phyloP scores from a whole-genome alignment of 1,140 invertebrate species.

The Scaptomyza graminum region DNA sequence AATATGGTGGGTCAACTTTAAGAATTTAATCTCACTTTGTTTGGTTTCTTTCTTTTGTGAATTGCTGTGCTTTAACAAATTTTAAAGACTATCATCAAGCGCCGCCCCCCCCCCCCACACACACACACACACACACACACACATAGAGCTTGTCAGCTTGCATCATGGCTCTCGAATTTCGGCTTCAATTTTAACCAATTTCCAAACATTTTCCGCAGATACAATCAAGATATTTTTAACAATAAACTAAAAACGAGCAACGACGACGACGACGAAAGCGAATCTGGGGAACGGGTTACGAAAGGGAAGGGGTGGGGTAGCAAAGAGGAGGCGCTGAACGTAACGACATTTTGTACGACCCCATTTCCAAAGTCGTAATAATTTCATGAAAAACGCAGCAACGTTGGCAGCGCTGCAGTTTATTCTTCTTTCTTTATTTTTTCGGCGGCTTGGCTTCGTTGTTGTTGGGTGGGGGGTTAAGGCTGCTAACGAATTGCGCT shows the following conservation, averaged over 20 bases:
- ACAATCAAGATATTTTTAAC: constrained; percentile 66
- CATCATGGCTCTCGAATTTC: constrained; percentile 20
- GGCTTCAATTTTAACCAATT: constrained; percentile 47
- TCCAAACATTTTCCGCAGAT: constrained; percentile 55
- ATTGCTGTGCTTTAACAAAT: background rate
- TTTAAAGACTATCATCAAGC: constrained; percentile 2
- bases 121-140: background rate
- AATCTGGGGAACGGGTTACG: background rate
- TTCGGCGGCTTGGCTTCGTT: constrained; percentile 19
- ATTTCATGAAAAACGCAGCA: constrained; percentile 79
- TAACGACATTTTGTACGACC: constrained; percentile 79
- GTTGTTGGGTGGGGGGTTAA: background rate
- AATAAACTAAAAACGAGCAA: constrained; percentile 64
- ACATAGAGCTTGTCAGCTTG: constrained; percentile 11
- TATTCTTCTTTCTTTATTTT: constrained; percentile 20
- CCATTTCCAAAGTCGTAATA: constrained; percentile 79
- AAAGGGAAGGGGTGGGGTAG: background rate
- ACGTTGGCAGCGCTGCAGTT: constrained; percentile 54
- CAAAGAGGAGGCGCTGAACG: constrained; percentile 44
- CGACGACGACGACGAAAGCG: background rate
- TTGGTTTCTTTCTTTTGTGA: background rate
- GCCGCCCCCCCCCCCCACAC: background rate
- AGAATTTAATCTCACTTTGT: background rate
- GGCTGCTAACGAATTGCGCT: constrained; percentile 30
- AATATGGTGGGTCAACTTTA: background rate